These are phyloP conservation scores for Phalera bucephala DNA, from an alignment of 2,888 invertebrate species.

Conservation along the genomic window DNA sequence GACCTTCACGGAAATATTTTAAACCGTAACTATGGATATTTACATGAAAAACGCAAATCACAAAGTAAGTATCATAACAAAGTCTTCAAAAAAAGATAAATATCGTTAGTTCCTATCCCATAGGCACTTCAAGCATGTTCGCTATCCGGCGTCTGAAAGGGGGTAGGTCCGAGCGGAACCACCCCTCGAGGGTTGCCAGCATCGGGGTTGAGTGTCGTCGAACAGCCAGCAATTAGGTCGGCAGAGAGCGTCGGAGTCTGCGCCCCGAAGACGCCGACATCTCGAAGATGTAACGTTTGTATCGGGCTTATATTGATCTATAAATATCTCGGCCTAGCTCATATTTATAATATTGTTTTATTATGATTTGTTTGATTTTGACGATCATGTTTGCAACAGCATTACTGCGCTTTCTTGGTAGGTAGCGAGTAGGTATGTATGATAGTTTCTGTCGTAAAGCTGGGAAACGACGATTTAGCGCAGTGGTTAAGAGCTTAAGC, in stretches of 20 bases:
- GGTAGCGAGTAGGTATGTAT: no score
- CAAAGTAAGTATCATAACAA: no score
- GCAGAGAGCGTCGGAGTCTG: slow-evolving; percentile 26
- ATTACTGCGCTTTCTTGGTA: no score
- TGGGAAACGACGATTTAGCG: no score
- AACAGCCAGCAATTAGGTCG: slow-evolving; percentile 75
- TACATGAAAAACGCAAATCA: no score
- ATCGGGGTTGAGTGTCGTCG: slow-evolving; percentile 71
- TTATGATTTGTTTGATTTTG: slow-evolving; percentile 31
- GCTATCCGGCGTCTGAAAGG: slow-evolving; percentile 42
- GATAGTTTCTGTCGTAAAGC: no score
- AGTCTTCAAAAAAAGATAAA: neutral
- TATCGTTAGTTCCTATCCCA: slow-evolving; percentile 2
- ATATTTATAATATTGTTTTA: slow-evolving; percentile 11
- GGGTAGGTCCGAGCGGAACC: slow-evolving; percentile 31
- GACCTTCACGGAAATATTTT: no score
- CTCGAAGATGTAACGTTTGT: slow-evolving; percentile 30
- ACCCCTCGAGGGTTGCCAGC: slow-evolving; percentile 51
- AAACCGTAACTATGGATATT: no score
- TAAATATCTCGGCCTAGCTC: slow-evolving; percentile 18
- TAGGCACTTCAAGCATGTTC: slow-evolving; percentile 19
- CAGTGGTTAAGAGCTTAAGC: no score
- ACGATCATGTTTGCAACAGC: no score
- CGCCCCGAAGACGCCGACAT: slow-evolving; percentile 44
- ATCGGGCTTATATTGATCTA: slow-evolving; percentile 32